Evolutionary conservation across 2,888 invertebrate genomes (phyloP).

Genomic region (Nasonovia ribisnigri): DNA sequence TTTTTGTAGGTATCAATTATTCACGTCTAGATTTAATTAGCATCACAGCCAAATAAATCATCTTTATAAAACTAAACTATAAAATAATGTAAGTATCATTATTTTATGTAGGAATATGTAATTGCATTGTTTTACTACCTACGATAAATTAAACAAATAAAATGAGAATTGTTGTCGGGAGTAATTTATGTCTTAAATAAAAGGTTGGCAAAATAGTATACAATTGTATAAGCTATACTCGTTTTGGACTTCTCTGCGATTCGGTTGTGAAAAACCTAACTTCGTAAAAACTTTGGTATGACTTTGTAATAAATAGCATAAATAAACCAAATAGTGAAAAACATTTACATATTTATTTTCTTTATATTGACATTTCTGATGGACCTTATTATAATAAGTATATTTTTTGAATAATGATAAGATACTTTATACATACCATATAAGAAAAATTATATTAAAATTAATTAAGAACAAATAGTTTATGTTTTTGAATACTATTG

Average conservation of each 20-base stretch:
- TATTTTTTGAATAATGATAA: not conserved
- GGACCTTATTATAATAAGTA: not conserved
- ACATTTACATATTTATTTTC: conserved; percentile 22
- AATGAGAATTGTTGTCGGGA: not conserved
- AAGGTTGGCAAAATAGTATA: not conserved
- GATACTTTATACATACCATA: not conserved
- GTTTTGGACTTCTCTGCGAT: not conserved
- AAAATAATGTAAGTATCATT: not conserved
- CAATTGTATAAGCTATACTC: not conserved
- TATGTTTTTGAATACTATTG: not conserved
- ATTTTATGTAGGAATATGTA: not conserved
- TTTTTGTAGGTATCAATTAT: not conserved
- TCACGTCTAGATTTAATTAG: not conserved
- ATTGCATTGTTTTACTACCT: not conserved
- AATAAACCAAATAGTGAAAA: not conserved
- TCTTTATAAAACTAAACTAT: not conserved
- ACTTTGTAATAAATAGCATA: not conserved
- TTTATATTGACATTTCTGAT: not conserved
- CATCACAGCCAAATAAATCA: not conserved
- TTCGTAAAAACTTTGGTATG: conserved; percentile 21
- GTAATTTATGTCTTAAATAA: conserved; percentile 32
- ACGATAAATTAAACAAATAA: not conserved
- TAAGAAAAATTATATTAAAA: not conserved
- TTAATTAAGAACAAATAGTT: not conserved
- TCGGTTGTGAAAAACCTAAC: not conserved